Evolutionary conservation across 2,797 vertebrate species (phyloP).

Genomic region (Peromyscus nudipes): DNA sequence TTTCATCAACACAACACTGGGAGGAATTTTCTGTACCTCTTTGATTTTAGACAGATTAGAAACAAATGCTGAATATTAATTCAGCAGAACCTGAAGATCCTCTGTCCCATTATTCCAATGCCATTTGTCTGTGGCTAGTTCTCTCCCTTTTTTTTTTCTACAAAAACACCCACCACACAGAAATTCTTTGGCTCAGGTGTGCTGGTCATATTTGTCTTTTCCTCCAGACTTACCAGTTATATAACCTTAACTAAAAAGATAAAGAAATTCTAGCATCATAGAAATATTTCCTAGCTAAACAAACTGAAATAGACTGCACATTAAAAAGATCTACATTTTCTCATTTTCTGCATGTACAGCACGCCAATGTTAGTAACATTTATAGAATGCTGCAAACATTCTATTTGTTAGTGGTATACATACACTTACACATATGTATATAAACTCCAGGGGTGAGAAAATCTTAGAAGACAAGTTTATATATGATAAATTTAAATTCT

Average conservation of each 20-base stretch:
- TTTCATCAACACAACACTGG: background rate
- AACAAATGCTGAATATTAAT: background rate
- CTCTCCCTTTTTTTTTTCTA: background rate
- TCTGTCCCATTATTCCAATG: background rate
- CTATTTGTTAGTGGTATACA: background rate
- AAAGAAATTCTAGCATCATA: conserved; percentile 4
- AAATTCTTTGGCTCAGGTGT: background rate
- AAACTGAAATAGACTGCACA: background rate
- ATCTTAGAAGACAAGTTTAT: conserved; percentile 52
- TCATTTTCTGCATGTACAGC: background rate
- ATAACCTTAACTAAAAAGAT: conserved; percentile 23
- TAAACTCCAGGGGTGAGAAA: background rate
- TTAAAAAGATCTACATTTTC: background rate
- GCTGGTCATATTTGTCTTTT: background rate
- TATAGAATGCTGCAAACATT: background rate
- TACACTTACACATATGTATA: background rate
- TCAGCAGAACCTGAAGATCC: background rate
- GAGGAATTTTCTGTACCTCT: background rate
- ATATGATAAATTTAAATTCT: background rate
- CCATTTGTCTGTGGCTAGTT: conserved; percentile 1
- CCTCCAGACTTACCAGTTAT: background rate
- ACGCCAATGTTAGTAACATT: conserved; percentile 5
- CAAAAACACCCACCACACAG: background rate
- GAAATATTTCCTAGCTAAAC: conserved; percentile 14
- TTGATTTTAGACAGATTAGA: conserved; percentile 31